phyloP scores from a whole-genome alignment of 2,797 vertebrate species.

The Dallia pectoralis region DNA sequence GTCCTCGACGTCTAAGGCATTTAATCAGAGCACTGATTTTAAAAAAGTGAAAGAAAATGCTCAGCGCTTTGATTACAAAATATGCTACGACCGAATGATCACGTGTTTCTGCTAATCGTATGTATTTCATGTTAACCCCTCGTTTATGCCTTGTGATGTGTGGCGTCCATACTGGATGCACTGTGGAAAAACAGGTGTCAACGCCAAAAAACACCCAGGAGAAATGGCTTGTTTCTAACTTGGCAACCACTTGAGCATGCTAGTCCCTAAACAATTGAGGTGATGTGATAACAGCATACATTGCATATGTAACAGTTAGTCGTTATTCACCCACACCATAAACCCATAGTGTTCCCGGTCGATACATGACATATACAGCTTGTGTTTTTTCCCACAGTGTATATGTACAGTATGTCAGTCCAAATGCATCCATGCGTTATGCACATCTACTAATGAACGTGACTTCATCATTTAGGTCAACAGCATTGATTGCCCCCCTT shows the following conservation, averaged over 20 bases:
- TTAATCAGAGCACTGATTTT: conserved; percentile 39
- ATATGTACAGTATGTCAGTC: conserved; percentile 22
- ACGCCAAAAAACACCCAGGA: not conserved
- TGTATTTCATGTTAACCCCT: conserved; percentile 47
- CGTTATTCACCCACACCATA: not conserved
- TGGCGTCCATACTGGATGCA: conserved; percentile 30
- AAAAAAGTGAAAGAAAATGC: not conserved
- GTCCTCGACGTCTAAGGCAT: conserved; percentile 21
- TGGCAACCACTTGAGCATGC: not conserved
- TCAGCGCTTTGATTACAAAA: conserved; percentile 44
- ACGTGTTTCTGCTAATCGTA: conserved; percentile 6
- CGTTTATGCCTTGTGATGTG: conserved; percentile 37
- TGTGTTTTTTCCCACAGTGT: conserved; percentile 32
- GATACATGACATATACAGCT: not conserved
- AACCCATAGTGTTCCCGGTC: not conserved
- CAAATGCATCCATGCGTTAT: conserved; percentile 21
- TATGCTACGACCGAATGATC: conserved; percentile 15
- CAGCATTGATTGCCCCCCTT: conserved; percentile 67
- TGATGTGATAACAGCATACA: not conserved
- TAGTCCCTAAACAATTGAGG: not conserved
- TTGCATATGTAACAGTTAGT: not conserved
- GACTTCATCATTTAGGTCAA: conserved; percentile 57
- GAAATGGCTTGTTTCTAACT: not conserved
- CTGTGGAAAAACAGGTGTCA: conserved; percentile 18
- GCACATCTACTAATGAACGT: conserved; percentile 44